Evolutionary conservation across 2,888 invertebrate genomes (phyloP), one percentile per base, ranked within the genome.

Genomic region (Drosophila sordidapex): DNA sequence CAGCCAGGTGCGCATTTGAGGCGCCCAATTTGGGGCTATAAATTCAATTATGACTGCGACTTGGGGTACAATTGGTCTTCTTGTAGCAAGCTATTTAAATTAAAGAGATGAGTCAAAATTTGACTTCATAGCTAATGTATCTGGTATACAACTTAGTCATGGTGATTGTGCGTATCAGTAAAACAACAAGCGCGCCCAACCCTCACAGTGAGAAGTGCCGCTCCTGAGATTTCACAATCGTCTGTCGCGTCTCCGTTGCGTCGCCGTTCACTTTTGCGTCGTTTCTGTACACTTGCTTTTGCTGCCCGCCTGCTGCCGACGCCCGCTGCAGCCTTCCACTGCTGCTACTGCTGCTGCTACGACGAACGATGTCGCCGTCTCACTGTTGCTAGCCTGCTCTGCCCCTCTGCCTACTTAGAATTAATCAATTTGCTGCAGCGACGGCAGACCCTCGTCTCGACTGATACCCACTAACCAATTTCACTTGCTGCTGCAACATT

Each of bases 231-330:
- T 87, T 87, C 82, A 71, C 76, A 87, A 89, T 61, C 71, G 70
- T 72, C 87, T 67, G 87, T 68, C 79, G 87, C 89, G 82, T 84
- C 83, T 85, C 76, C 88, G 90, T 54, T 83, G 83, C 88, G 88
- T 79, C 90, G 88, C 86, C 88, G 84, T 74, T 84, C 80, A 82
- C 88, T 84, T 84, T 84, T 84, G 90, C 88, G 88, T 88, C 90
- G 83, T 85, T 89, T 89, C 76, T 90, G 85, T 83, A 83, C 87
- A 84, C 82, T 84, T 81, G 70, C 83, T 74, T 70, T 53, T 74
- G 70, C 81, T 81, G 87, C 82, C 84, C 82, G 83, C 77, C 49
- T 74, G 72, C 82, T 78, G 79, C 82, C 82, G 79, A 82, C 56
- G 78, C 83, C 82, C 79, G 75, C 82, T 82, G 82, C 63, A 57